Conservation (phyloP, 2,113 vertebrate genomes). For the Neoarius graeffei region DNA sequence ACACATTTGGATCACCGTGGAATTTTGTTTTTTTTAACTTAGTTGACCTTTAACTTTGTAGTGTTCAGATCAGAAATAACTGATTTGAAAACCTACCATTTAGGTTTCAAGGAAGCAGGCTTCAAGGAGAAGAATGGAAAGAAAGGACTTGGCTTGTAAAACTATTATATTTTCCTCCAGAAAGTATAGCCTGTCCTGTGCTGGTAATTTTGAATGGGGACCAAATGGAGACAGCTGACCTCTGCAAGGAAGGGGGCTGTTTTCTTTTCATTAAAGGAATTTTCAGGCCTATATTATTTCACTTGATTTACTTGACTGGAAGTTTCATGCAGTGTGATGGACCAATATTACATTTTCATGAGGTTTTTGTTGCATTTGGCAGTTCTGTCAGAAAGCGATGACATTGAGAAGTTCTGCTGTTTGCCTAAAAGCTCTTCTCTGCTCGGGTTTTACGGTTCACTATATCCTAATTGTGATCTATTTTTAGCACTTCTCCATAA, state of each 20-base stretch:
- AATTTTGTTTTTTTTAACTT: no score
- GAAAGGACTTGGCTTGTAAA: constrained; percentile 22
- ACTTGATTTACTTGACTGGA: not conserved
- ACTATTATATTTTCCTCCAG: not conserved
- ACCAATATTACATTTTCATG: not conserved
- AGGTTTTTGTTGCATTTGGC: not conserved
- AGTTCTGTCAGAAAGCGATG: not conserved
- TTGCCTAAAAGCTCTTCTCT: constrained; percentile 4
- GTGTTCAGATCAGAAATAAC: not conserved
- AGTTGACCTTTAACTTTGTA: no score
- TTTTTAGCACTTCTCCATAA: not conserved
- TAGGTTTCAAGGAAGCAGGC: not conserved
- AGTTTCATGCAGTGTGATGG: not conserved
- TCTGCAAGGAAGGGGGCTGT: not conserved
- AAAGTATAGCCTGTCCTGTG: not conserved
- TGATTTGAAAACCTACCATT: not conserved
- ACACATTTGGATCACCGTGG: no score
- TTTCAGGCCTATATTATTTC: not conserved
- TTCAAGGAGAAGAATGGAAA: not conserved
- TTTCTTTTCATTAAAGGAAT: not conserved
- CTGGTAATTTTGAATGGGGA: not conserved
- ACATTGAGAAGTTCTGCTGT: not conserved
- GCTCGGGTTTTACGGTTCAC: not conserved
- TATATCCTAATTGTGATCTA: no score
- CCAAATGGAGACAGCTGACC: not conserved